Evolutionary conservation across 2,888 invertebrate species (phyloP).

Genomic region (Nomada ferruginata): DNA sequence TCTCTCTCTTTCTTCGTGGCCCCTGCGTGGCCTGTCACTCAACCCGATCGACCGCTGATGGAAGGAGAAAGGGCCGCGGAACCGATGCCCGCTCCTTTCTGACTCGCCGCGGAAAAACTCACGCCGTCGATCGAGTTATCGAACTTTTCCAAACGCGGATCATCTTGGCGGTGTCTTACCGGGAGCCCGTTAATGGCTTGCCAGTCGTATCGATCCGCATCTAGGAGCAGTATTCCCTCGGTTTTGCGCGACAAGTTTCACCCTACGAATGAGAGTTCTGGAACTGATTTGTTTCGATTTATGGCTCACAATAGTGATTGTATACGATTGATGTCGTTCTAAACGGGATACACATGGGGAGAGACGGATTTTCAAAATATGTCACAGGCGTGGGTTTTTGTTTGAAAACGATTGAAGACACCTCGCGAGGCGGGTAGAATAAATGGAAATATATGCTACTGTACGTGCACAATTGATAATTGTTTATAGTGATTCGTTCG

Average conservation of each 20-base stretch:
- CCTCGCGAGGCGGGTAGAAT: no score
- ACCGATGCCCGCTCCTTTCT: conserved; percentile 46
- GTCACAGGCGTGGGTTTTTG: no score
- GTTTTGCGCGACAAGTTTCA: background rate
- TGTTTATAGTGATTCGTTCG: no score
- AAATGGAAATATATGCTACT: no score
- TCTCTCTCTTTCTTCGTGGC: conserved; percentile 52
- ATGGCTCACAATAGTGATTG: background rate
- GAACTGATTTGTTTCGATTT: background rate
- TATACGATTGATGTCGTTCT: no score
- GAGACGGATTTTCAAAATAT: no score
- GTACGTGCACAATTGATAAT: no score
- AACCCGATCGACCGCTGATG: conserved; percentile 52
- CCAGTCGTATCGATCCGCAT: background rate
- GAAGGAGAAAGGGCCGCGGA: conserved; percentile 46
- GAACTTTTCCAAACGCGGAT: conserved; percentile 54
- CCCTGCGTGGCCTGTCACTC: conserved; percentile 75
- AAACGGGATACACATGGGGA: no score
- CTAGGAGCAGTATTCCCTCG: background rate
- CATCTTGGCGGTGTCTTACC: conserved; percentile 23
- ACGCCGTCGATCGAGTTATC: conserved; percentile 38
- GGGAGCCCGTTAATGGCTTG: conserved; percentile 36
- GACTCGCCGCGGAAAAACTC: conserved; percentile 54
- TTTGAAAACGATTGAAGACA: no score
- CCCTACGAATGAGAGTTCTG: background rate